phyloP scores from a whole-genome alignment of 2,888 invertebrate species.

The Neria commutata region DNA sequence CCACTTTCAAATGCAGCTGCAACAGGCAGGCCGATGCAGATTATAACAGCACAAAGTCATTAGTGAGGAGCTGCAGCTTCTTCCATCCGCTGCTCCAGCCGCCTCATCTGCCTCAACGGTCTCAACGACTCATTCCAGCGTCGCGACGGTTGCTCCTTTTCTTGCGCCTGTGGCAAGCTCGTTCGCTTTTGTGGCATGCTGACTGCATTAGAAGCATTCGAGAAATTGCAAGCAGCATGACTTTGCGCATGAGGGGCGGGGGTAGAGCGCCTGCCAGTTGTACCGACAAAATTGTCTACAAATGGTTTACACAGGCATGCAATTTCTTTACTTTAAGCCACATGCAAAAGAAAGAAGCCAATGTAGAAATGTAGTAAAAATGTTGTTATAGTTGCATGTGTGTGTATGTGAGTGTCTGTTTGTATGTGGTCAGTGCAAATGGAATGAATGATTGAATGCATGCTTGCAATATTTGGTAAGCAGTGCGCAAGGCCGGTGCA shows the following conservation, averaged over 20 bases:
- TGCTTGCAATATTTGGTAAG: constrained; percentile 3
- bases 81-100: neutral
- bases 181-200: neutral
- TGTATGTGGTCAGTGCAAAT: neutral
- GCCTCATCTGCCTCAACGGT: neutral
- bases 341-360: neutral
- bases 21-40: neutral
- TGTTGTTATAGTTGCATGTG: too few species aligned
- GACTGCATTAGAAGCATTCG: constrained; percentile 11
- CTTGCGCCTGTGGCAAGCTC: constrained; percentile 8
- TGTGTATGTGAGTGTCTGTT: constrained; percentile 23
- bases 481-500: neutral
- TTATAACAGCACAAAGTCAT: constrained; percentile 36
- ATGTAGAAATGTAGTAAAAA: neutral
- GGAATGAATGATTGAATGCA: constrained; percentile 38
- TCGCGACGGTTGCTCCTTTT: too few species aligned
- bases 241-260: too few species aligned
- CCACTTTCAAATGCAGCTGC: constrained; percentile 5
- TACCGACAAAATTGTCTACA: constrained; percentile 60
- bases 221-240: constrained; percentile 34
- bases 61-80: constrained; percentile 32
- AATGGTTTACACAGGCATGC: constrained; percentile 59
- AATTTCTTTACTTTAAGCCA: constrained; percentile 39
- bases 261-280: neutral
- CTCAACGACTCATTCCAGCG: too few species aligned